Percentiles rank a stretch among this genome's conserved stretches.
Evolutionary conservation across 2,888 invertebrate genomes (phyloP).

Genomic region (Reticulitermes lucifugus): DNA sequence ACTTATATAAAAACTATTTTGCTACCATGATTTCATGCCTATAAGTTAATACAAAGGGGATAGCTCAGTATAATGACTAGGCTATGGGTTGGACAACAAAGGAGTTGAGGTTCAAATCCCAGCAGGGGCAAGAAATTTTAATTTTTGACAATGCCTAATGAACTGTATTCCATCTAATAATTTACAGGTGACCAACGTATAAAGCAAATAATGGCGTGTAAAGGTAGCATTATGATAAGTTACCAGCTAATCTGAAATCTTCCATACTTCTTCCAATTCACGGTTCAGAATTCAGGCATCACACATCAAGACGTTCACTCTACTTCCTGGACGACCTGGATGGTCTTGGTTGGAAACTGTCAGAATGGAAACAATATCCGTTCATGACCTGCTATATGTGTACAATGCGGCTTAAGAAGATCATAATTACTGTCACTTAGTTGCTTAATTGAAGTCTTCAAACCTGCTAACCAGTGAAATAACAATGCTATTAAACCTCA

Average conservation of each 20-base stretch:
- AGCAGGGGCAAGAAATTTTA: no score
- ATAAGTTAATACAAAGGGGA: no score
- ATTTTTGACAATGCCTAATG: no score
- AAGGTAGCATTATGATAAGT: conserved; percentile 74
- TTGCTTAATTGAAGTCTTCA: no score
- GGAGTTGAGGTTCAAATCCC: no score
- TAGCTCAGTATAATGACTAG: no score
- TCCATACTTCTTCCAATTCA: conserved; percentile 77
- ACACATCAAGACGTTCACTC: conserved; percentile 67
- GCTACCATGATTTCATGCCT: background rate
- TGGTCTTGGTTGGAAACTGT: conserved; percentile 64
- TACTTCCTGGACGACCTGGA: conserved; percentile 73
- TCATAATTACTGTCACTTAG: no score
- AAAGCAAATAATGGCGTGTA: conserved; percentile 74
- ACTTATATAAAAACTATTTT: background rate
- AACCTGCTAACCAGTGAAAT: no score
- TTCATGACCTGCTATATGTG: background rate
- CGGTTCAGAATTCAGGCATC: conserved; percentile 72
- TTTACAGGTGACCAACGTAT: conserved; percentile 72
- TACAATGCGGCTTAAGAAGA: no score
- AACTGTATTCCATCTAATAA: conserved; percentile 62
- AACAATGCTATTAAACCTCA: no score
- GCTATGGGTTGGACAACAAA: no score
- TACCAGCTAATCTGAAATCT: conserved; percentile 73
- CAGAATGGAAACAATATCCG: background rate